These are phyloP conservation scores for Lagocephalus sceleratus DNA, from an alignment of 2,797 vertebrate genomes.

Conservation along the genomic window DNA sequence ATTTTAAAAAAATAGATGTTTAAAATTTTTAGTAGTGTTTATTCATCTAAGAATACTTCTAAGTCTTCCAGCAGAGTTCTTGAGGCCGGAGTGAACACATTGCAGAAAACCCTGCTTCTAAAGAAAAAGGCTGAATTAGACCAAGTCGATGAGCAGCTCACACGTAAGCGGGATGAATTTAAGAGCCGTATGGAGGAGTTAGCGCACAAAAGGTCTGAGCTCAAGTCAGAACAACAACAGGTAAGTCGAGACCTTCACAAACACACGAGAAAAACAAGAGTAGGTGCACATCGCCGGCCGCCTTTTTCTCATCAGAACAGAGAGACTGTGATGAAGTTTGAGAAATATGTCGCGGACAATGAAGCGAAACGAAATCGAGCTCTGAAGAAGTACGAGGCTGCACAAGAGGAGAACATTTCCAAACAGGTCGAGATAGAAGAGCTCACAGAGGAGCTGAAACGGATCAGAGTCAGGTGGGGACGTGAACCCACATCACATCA, in stretches of 20 bases:
- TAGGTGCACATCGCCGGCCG: neutral
- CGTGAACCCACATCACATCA: neutral
- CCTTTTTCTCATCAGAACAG: conserved; percentile 59
- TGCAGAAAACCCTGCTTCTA: conserved; percentile 74
- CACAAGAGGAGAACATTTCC: conserved; percentile 61
- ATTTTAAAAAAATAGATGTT: no score
- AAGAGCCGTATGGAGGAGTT: conserved; percentile 53
- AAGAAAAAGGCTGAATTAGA: conserved; percentile 75
- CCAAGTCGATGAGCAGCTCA: conserved; percentile 61
- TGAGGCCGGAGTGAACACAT: conserved; percentile 64
- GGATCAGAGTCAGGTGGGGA: conserved; percentile 63
- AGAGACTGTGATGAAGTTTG: conserved; percentile 70
- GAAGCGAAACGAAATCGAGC: conserved; percentile 62
- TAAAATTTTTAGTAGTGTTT: no score
- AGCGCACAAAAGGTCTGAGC: conserved; percentile 55
- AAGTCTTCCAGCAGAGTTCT: conserved; percentile 63
- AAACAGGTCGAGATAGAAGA: conserved; percentile 68
- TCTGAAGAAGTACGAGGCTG: conserved; percentile 68
- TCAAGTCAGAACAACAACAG: conserved; percentile 68
- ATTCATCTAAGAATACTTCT: neutral
- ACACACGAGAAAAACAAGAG: neutral
- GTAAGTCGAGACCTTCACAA: conserved; percentile 41
- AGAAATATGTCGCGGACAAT: conserved; percentile 72
- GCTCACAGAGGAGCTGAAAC: conserved; percentile 61
- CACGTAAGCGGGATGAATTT: conserved; percentile 71